Conservation (phyloP, 35 echinoderm and acorn worm species). For the Chiridota heheva region DNA sequence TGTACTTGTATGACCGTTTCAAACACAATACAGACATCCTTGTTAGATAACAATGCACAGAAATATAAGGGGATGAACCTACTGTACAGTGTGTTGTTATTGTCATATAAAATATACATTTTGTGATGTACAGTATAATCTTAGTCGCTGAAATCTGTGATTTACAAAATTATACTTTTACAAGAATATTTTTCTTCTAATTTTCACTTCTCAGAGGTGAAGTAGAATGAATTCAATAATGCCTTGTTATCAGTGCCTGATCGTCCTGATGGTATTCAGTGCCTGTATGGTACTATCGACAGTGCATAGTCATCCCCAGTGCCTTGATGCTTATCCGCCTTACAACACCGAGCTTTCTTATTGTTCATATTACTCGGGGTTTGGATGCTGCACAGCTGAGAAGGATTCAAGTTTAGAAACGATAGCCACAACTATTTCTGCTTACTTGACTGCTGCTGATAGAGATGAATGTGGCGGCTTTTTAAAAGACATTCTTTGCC, state of each 20-base stretch:
- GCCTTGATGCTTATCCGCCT: conserved; percentile 79
- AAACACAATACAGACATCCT: no score
- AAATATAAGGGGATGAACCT: no score
- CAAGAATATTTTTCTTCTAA: no score
- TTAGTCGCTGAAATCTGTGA: no score
- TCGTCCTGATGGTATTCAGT: not conserved
- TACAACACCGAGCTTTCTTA: conserved; percentile 54
- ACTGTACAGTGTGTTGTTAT: no score
- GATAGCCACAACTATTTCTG: conserved; percentile 12
- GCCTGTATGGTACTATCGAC: not conserved
- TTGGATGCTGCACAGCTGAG: conserved; percentile 68
- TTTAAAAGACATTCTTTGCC: conserved; percentile 83
- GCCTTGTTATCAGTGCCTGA: not conserved
- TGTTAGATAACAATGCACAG: no score
- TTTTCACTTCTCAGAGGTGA: no score
- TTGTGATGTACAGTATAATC: no score
- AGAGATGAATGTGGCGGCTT: conserved; percentile 39
- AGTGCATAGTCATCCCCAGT: conserved; percentile 71
- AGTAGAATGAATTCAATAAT: not conserved
- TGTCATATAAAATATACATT: no score
- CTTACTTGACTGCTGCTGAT: not conserved
- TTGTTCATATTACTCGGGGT: conserved; percentile 64
- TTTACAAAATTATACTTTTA: no score
- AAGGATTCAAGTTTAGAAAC: conserved; percentile 41
- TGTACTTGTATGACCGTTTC: no score